These are phyloP conservation scores for Poecilia picta DNA, from an alignment of 2,797 vertebrate genomes.

Conservation along the genomic window DNA sequence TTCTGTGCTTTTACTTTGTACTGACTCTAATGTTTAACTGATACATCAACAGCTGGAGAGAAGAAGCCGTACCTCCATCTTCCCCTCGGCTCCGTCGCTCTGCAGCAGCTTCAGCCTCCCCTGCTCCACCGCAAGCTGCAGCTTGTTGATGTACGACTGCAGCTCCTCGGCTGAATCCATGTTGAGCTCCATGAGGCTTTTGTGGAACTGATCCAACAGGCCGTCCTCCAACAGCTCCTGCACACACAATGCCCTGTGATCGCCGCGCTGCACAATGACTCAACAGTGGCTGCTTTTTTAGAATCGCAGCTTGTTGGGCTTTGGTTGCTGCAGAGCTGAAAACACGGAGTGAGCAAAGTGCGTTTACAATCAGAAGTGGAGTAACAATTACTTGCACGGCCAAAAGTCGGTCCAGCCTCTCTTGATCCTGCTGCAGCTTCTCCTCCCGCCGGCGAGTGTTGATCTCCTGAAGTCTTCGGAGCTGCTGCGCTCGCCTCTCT, in stretches of 20 bases:
- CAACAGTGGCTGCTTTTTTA: background rate
- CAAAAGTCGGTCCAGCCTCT: slow-evolving; percentile 88
- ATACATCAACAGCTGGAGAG: background rate
- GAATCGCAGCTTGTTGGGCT: background rate
- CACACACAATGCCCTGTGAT: slow-evolving; percentile 24
- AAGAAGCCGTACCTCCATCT: slow-evolving; percentile 82
- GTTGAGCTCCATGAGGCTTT: slow-evolving; percentile 92
- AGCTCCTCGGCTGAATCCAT: slow-evolving; percentile 98
- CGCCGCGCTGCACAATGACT: background rate
- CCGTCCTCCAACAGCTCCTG: slow-evolving; percentile 95
- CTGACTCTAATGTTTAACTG: too few relatives aligned
- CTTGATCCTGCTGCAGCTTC: slow-evolving; percentile 93
- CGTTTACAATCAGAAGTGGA: background rate
- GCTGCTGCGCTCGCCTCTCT: slow-evolving; percentile 92
- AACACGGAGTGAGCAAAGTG: background rate
- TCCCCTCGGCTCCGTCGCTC: slow-evolving; percentile 85
- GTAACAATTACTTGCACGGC: slow-evolving; percentile 83
- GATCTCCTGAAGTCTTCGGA: slow-evolving; percentile 92
- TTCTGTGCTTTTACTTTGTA: too few relatives aligned
- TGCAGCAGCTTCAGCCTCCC: slow-evolving; percentile 86
- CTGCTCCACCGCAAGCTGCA: slow-evolving; percentile 89
- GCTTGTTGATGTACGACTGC: slow-evolving; percentile 94
- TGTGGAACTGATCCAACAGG: slow-evolving; percentile 92
- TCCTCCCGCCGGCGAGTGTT: slow-evolving; percentile 91
- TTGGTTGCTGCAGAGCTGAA: background rate